These are phyloP conservation scores for Umimayanthus chanpuru DNA, from an alignment of 92 coral and sea anemone species.

Conservation along the genomic window DNA sequence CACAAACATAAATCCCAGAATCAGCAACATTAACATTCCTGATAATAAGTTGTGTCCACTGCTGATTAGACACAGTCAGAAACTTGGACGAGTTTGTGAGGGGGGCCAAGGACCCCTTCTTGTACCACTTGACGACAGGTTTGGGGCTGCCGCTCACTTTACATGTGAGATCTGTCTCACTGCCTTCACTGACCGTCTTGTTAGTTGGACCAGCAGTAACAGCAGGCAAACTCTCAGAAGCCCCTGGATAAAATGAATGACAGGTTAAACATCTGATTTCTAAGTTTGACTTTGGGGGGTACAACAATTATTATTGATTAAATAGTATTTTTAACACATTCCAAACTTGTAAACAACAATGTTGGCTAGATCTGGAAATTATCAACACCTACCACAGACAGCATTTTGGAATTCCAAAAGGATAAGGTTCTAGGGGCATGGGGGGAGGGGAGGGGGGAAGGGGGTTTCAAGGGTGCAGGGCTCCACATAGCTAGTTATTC, in stretches of 20 bases:
- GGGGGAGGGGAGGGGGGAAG: too few relatives aligned
- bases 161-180: conserved; percentile 66
- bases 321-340: too few relatives aligned
- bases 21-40: conserved; percentile 54
- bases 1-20: conserved; percentile 73
- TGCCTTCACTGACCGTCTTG: conserved; percentile 63
- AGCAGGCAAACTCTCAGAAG: conserved; percentile 71
- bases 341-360: too few relatives aligned
- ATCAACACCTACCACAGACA: too few relatives aligned
- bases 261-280: too few relatives aligned
- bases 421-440: too few relatives aligned
- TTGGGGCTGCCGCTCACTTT: conserved; percentile 75
- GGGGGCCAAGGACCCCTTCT: conserved; percentile 42
- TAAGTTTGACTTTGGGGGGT: too few relatives aligned
- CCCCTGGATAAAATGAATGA: conserved; percentile 41
- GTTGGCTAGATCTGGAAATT: too few relatives aligned
- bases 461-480: too few relatives aligned
- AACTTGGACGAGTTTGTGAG: conserved; percentile 60
- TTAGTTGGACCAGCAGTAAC: conserved; percentile 56
- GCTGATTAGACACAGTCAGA: conserved; percentile 42
- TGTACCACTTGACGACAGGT: conserved; percentile 76
- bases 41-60: conserved; percentile 61
- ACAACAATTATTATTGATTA: too few relatives aligned
- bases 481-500: too few relatives aligned
- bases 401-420: too few relatives aligned